Evolutionary conservation across 2,888 invertebrate species (phyloP).

Genomic region (Netelia virgata): DNA sequence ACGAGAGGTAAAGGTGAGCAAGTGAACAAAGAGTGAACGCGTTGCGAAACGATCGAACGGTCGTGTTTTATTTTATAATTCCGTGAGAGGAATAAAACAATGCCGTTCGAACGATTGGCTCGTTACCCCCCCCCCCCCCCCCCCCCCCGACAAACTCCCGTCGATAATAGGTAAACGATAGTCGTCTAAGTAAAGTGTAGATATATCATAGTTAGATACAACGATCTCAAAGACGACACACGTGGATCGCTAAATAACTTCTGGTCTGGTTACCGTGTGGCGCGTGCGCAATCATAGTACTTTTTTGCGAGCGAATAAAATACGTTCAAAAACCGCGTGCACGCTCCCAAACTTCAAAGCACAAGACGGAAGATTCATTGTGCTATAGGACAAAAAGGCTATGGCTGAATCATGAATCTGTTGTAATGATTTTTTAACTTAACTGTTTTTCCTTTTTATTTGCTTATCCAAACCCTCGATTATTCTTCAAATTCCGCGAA

Average conservation of each 20-base stretch:
- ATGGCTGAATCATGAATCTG: conserved; percentile 84
- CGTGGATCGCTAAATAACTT: conserved; percentile 78
- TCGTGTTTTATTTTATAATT: conserved; percentile 34
- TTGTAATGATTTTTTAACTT: conserved; percentile 66
- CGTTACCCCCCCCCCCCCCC: conserved; percentile 21
- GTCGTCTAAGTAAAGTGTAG: conserved; percentile 83
- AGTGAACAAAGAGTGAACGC: conserved; percentile 58
- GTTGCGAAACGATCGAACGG: conserved; percentile 50
- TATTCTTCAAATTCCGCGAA: neutral
- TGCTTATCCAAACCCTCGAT: neutral
- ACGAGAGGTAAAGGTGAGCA: conserved; percentile 19
- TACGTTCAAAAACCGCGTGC: conserved; percentile 57
- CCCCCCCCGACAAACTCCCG: conserved; percentile 27
- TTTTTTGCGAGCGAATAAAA: conserved; percentile 63
- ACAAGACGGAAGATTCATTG: conserved; percentile 37
- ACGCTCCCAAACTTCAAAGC: conserved; percentile 36
- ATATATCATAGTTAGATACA: conserved; percentile 85
- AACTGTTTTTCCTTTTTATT: conserved; percentile 7
- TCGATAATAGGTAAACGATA: conserved; percentile 72
- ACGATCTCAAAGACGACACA: conserved; percentile 83
- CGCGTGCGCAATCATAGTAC: conserved; percentile 63
- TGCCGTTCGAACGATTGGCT: conserved; percentile 70
- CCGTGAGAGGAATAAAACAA: conserved; percentile 51
- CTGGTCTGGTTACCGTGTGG: conserved; percentile 71
- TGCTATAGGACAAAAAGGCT: conserved; percentile 68